Percentiles rank a stretch among this genome's conserved stretches.
phyloP scores from a whole-genome alignment of 2,113 vertebrate species.

The Callipepla squamata region DNA sequence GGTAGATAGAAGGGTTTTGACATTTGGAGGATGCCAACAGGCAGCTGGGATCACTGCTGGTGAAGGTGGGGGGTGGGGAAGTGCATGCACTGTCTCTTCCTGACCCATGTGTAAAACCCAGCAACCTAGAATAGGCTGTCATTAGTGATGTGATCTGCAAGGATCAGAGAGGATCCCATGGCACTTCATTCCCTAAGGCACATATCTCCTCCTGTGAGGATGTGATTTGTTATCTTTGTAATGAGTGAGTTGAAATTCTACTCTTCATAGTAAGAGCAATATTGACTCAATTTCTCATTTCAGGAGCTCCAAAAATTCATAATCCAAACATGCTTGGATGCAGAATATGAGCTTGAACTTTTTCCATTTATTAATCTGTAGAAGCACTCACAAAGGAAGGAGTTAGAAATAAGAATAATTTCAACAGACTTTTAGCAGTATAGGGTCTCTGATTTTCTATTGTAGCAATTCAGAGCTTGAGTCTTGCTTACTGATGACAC shows the following conservation, averaged over 20 bases:
- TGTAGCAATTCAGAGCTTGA: not conserved
- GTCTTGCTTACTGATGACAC: not conserved
- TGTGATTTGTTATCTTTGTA: not conserved
- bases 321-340: not conserved
- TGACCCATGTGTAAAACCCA: accelerated
- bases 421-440: not conserved
- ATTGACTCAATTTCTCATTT: not conserved
- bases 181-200: not conserved
- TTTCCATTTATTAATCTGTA: not conserved
- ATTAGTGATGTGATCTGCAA: not conserved
- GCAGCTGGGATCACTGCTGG: not conserved
- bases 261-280: not conserved
- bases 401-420: not conserved
- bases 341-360: not conserved
- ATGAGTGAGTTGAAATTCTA: not conserved
- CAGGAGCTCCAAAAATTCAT: not conserved
- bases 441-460: not conserved
- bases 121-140: not conserved
- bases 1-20: not conserved
- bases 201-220: not conserved
- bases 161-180: not conserved
- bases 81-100: not conserved
- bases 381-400: not conserved
- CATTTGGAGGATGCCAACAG: not conserved
- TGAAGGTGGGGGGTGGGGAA: accelerated